Evolutionary conservation across 2,888 invertebrate species (phyloP), one percentile per base, ranked within the genome.

Genomic region (Parasteatoda lunata): DNA sequence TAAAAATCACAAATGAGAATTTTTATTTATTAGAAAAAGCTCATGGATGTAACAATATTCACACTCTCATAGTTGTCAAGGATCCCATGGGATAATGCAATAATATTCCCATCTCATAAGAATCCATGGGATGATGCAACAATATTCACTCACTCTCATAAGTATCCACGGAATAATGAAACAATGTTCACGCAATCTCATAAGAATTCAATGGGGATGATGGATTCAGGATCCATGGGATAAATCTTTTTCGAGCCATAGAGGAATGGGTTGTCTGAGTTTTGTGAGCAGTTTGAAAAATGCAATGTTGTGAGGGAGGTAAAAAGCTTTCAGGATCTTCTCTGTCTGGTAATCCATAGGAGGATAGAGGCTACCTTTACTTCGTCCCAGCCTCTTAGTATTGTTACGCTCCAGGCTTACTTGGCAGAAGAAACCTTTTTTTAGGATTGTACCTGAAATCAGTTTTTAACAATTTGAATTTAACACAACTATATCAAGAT

Each of bases 341-440:
- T 95, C 94, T 64, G 97, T 96, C 90, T 94, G 94, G 88, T 96
- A 95, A 91, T 97, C 96, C 97, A 98, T 98, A 3, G 96, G 94
- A 54, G 97, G 96, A 93, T 99, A 99, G 89, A 95, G 94, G 65
- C 99, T 94, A 59, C 99, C 99, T 93, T 99, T 99, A 91, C 98
- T 96, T 91, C 96, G 95, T 71, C 99, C 99, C 85, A 99, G 94
- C 93, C 99, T 99, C 93, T 98, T 97, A 65, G 97, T 98, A 92
- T 96, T 96, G 91, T 96, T 96, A 90, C 94, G 94, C 89, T 93
- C 93, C 88, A 84, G 81, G 59, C 83, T 89, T 89, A 97, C 95
- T 93, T 97, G 97, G 92, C 99, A 99, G 93, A 96, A 99, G 93
- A 98, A 99, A 71, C 98, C 98, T 92, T 99, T 99, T n/a, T 91